Evolutionary conservation across 1,140 invertebrate species (phyloP), one percentile per base, ranked within the genome.

Genomic region (Drosophila sp.): DNA sequence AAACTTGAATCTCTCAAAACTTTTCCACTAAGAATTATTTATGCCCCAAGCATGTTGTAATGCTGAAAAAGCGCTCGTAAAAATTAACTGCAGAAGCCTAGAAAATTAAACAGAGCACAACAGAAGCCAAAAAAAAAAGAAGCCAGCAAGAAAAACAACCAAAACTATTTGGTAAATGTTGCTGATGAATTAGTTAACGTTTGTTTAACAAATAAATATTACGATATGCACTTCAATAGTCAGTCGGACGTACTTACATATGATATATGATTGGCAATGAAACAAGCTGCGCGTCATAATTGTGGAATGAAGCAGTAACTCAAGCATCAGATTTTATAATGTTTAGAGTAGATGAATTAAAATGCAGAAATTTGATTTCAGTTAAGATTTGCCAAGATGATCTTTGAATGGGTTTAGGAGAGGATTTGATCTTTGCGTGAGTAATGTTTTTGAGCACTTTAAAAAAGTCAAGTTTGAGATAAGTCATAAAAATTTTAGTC

Each of bases 51-150:
- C 66, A 76, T 87, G 72, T 87, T 89, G 83, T 87, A 87, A 87
- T 87, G 83, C 68, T 25, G 62, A 29, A 27, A 55, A 27, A 55
- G 7, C 54, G 44, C 44, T 50, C 44, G 44, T 58, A 35, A 25
- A 33, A 33, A 17, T 58, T 33, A 35, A 25, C 56, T 63, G 41
- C 60, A 55, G 61, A 80, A 71, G 63, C 66, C 85, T 84, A 89
- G 80, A 89, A 89, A 89, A 89, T 60, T 74, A 89, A 89, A 89
- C 84, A 89, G 84, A 89, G 84, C 84, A 89, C 80, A 89, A 90
- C 84, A 78, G 78, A 86, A 86, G 70, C 29, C 1, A 55, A 27
- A 54, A 30, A 56, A 57, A 57, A 69, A 66, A 35, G n/a, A 33
- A 32, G 29, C 41, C 41, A 23, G 17, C 44, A 23, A 23, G 7